phyloP scores from a whole-genome alignment of 2,113 vertebrate genomes.

The Phycodurus eques region DNA sequence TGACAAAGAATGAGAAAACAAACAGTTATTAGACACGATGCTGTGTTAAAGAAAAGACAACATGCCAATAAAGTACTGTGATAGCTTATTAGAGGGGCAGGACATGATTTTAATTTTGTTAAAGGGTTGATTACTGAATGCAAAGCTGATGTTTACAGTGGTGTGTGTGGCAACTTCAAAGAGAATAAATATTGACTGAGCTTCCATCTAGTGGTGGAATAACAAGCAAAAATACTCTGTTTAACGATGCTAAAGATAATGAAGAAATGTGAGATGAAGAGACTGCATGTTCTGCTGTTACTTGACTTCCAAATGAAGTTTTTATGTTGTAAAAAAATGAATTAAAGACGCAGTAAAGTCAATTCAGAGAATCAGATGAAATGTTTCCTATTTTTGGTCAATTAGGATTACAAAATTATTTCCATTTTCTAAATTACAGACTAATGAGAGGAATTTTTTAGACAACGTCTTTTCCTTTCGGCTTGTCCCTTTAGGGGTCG shows the following conservation, averaged over 20 bases:
- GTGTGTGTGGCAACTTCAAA: not conserved
- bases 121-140: not conserved
- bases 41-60: not conserved
- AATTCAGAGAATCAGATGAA: too few relatives aligned
- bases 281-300: too few relatives aligned
- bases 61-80: not conserved
- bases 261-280: conserved; percentile 19
- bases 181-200: conserved; percentile 7
- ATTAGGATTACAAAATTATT: too few relatives aligned
- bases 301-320: too few relatives aligned
- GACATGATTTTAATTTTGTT: not conserved
- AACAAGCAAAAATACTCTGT: conserved; percentile 24
- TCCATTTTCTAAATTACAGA: too few relatives aligned
- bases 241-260: not conserved
- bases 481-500: too few relatives aligned
- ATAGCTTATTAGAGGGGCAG: not conserved
- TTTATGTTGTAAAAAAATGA: too few relatives aligned
- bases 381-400: too few relatives aligned
- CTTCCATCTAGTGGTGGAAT: conserved; percentile 49
- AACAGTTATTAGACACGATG: not conserved
- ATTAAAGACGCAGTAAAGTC: too few relatives aligned
- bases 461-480: too few relatives aligned
- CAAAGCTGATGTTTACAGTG: conserved; percentile 1
- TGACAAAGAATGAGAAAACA: not conserved
- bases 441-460: too few relatives aligned